A percentile compares a stretch with the other conserved stretches of the same genome.
These are phyloP conservation scores for Spilarctia lutea DNA, from an alignment of 2,888 invertebrate genomes.

Conservation along the genomic window DNA sequence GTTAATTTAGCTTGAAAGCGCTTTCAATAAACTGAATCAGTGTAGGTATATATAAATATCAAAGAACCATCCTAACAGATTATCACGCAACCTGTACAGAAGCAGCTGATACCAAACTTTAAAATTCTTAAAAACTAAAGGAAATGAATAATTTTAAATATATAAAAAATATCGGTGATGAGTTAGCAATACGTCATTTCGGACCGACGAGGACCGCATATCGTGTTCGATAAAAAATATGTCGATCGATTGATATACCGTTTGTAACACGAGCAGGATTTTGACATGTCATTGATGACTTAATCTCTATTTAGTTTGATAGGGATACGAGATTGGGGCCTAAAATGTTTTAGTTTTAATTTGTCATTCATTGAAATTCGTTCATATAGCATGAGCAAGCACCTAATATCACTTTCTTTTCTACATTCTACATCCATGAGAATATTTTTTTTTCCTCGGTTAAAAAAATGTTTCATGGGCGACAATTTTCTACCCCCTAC, in stretches of 20 bases:
- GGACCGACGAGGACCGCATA: slow-evolving; percentile 14
- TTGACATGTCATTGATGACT: slow-evolving; percentile 25
- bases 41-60: neutral
- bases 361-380: neutral
- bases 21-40: neutral
- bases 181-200: slow-evolving; percentile 19
- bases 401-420: too few relatives aligned
- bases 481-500: too few relatives aligned
- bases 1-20: neutral
- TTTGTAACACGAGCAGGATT: slow-evolving; percentile 18
- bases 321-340: slow-evolving; percentile 4
- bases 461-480: too few relatives aligned
- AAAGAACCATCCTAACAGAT: slow-evolving; percentile 4
- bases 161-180: slow-evolving; percentile 16
- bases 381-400: neutral
- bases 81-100: slow-evolving; percentile 7
- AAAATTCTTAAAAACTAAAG: slow-evolving; percentile 10
- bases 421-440: too few relatives aligned
- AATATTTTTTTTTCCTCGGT: too few relatives aligned
- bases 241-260: slow-evolving; percentile 21
- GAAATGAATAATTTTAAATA: slow-evolving; percentile 14
- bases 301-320: slow-evolving; percentile 25
- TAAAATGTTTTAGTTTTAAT: neutral
- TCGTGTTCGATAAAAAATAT: slow-evolving; percentile 21
- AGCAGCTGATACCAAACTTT: slow-evolving; percentile 15